A percentile compares a stretch with the other conserved stretches of the same genome.
These are phyloP conservation scores for Anseranas semipalmata DNA, from an alignment of 2,113 vertebrate genomes.

Conservation along the genomic window DNA sequence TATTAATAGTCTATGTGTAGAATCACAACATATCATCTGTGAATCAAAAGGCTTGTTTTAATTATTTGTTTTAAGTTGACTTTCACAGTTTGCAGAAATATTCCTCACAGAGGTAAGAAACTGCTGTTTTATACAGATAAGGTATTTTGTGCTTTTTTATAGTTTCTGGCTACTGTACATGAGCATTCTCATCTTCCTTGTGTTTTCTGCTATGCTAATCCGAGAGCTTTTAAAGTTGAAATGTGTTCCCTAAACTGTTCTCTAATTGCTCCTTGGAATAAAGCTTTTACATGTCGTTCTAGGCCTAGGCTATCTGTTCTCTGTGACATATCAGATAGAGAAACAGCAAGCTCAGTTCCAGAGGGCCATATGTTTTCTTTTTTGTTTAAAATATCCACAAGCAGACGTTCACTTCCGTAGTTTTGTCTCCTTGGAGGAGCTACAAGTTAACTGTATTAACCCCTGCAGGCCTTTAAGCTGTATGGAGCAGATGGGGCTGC, in stretches of 20 bases:
- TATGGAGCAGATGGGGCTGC: background rate
- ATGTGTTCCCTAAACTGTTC: background rate
- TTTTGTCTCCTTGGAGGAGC: slow-evolving; percentile 24
- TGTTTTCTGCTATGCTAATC: background rate
- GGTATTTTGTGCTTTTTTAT: background rate
- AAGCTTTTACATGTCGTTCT: background rate
- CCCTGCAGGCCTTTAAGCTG: background rate
- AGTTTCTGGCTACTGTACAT: background rate
- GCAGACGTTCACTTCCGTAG: slow-evolving; percentile 50
- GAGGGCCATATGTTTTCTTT: slow-evolving; percentile 57
- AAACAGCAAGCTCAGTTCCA: slow-evolving; percentile 23
- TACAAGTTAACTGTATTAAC: background rate
- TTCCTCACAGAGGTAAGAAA: background rate
- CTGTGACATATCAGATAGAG: background rate
- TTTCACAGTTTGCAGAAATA: background rate
- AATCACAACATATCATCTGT: background rate
- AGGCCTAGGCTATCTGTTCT: background rate
- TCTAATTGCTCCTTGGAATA: background rate
- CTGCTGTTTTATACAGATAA: background rate
- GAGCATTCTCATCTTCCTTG: background rate
- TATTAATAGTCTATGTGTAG: background rate
- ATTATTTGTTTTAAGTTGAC: background rate
- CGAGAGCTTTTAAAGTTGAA: background rate
- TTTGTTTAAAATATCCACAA: slow-evolving; percentile 49
- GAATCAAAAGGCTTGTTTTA: background rate